phyloP scores from a whole-genome alignment of 2,113 vertebrate genomes.

The Anarrhichthys ocellatus region DNA sequence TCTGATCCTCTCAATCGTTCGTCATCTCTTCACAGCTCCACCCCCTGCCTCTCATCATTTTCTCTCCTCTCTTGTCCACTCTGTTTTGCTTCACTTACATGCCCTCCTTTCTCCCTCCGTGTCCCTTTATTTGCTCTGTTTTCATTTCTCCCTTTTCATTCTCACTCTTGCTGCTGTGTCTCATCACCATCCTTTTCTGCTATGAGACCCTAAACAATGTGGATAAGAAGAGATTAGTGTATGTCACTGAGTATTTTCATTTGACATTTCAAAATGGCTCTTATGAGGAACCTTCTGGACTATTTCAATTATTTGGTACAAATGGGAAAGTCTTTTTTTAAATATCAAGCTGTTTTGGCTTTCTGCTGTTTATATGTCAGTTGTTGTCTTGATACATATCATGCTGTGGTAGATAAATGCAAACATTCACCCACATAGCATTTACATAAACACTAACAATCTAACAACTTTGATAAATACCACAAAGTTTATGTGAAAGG shows the following conservation, averaged over 20 bases:
- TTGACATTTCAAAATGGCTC: slow-evolving; percentile 43
- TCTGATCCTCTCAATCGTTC: slow-evolving; percentile 57
- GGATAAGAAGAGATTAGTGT: slow-evolving; percentile 29
- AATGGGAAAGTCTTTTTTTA: not conserved
- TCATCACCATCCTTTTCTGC: slow-evolving; percentile 13
- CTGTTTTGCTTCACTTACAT: slow-evolving; percentile 48
- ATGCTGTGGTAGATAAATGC: not conserved
- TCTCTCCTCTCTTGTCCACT: slow-evolving; percentile 43
- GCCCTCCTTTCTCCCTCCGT: not conserved
- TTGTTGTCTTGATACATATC: slow-evolving; percentile 11
- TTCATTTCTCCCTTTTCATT: slow-evolving; percentile 14
- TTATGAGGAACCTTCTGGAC: not conserved
- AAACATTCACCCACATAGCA: slow-evolving; percentile 9
- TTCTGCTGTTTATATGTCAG: slow-evolving; percentile 6
- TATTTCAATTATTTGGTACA: slow-evolving; percentile 22
- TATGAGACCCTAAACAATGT: slow-evolving; percentile 18
- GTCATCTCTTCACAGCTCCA: slow-evolving; percentile 54
- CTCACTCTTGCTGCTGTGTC: not conserved
- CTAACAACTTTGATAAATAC: slow-evolving; percentile 11
- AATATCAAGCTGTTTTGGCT: slow-evolving; percentile 15
- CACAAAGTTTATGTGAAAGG: slow-evolving; percentile 6
- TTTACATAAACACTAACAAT: slow-evolving; percentile 22
- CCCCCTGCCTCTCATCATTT: slow-evolving; percentile 37
- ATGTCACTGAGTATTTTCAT: not conserved
- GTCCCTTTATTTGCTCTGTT: slow-evolving; percentile 14